Conservation (phyloP, 1,140 invertebrate species). For the Goniozus legneri region DNA sequence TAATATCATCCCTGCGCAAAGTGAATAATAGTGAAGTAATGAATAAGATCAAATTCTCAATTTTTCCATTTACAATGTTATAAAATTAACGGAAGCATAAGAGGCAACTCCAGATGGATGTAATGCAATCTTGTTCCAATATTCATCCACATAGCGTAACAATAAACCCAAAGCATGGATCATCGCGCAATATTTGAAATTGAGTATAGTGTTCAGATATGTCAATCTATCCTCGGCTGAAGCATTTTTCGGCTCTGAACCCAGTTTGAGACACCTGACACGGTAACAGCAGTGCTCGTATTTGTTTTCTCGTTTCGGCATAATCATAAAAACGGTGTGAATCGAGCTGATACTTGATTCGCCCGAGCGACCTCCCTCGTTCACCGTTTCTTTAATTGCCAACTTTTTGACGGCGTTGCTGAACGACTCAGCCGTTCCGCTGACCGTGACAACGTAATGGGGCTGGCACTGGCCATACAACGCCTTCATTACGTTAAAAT, state of each 20-base stretch:
- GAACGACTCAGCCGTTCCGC: constrained; percentile 52
- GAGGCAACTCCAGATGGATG: constrained; percentile 55
- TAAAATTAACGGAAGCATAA: constrained; percentile 60
- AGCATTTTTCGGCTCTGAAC: constrained; percentile 58
- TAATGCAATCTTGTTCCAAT: constrained; percentile 61
- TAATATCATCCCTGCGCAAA: constrained; percentile 60
- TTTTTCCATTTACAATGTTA: constrained; percentile 61
- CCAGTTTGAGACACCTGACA: constrained; percentile 60
- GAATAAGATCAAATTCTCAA: background rate
- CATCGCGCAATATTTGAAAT: constrained; percentile 64
- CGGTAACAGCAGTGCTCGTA: constrained; percentile 45
- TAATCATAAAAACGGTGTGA: constrained; percentile 51
- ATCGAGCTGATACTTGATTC: constrained; percentile 13
- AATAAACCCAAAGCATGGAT: constrained; percentile 72
- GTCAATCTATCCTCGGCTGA: constrained; percentile 59
- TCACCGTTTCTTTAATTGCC: constrained; percentile 20
- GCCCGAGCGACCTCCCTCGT: constrained; percentile 18
- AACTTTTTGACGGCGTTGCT: constrained; percentile 47
- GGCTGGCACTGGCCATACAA: constrained; percentile 65
- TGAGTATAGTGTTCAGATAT: constrained; percentile 66
- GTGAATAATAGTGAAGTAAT: background rate
- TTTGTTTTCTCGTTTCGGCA: constrained; percentile 60
- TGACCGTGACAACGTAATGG: constrained; percentile 56
- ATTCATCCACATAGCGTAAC: constrained; percentile 70
- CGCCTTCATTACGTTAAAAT: constrained; percentile 51